Evolutionary conservation across 2,888 invertebrate species (phyloP), one percentile per base, ranked within the genome.

Genomic region (Stratiomys singularior): DNA sequence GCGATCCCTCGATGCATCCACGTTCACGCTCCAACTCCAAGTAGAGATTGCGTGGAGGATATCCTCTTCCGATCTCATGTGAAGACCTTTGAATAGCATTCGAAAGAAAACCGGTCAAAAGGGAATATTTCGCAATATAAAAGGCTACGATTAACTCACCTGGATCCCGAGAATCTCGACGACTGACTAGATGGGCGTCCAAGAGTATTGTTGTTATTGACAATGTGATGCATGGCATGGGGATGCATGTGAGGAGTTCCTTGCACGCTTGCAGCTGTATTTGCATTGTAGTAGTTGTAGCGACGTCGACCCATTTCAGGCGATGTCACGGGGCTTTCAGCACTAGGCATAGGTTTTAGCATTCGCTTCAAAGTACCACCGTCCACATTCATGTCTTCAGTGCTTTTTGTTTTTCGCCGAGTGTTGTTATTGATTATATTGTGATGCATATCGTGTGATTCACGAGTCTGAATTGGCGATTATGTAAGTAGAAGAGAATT

Each of bases 331-430:
- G 96, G 96, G 84, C 94, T 95, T 85, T 95, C 96, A 78, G 93
- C 92, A 82, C 94, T 95, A 27, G 96, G 94, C 92, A 98, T 95
- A 71, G 97, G 96, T 85, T 97, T 96, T 82, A 98, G 89, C 95
- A 98, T 96, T 81, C 96, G 91, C 87, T 97, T 97, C 82, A 98
- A 89, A 9, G 96, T 96, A 85, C 92, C 93, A 1, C 76, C 78
- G 63, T 81, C 90, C 87, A 89, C 89, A 86, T 91, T 91, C 93
- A 96, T 96, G 85, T 96, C 95, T 87, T 96, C 96, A 76, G 96
- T 96, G 88, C 96, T 96, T 88, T 96, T 96, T 82, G 95, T 96
- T 85, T 95, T 95, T 80, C 93, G 91, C 80, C 93, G 89, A 77
- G 91, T 92, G 84, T 92, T 93, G 86, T 93, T 93, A 87, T 93